A percentile compares a stretch with the other conserved stretches of the same genome.
phyloP scores from a whole-genome alignment of 2,888 invertebrate genomes.

The Hecatera dysodea region DNA sequence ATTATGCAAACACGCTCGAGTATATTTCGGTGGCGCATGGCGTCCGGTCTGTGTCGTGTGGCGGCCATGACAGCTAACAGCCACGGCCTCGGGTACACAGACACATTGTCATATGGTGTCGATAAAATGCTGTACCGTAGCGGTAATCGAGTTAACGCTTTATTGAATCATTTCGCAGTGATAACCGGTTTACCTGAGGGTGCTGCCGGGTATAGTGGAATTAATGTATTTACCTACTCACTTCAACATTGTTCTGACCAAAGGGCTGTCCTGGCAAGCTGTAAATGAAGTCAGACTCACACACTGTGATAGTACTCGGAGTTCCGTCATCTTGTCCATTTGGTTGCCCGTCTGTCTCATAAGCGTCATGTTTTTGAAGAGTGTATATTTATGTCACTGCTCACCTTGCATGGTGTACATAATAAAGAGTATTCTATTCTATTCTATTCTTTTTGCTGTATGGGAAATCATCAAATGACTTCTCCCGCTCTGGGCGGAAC shows the following conservation, averaged over 20 bases:
- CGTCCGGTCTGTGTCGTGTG: conserved; percentile 20
- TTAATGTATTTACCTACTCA: too few relatives aligned
- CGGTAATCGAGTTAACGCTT: conserved; percentile 12
- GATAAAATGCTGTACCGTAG: conserved; percentile 40
- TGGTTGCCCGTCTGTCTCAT: neutral
- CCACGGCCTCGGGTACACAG: neutral
- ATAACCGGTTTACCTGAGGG: neutral
- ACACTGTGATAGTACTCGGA: neutral
- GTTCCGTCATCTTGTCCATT: neutral
- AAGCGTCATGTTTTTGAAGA: too few relatives aligned
- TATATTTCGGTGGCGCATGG: conserved; percentile 6
- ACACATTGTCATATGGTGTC: neutral
- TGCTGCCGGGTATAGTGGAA: neutral
- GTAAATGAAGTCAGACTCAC: too few relatives aligned
- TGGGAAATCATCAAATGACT: too few relatives aligned
- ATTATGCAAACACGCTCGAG: conserved; percentile 9
- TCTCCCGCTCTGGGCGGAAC: too few relatives aligned
- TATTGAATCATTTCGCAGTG: conserved; percentile 19
- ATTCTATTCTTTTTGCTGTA: too few relatives aligned
- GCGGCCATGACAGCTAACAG: conserved; percentile 15
- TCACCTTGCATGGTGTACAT: too few relatives aligned
- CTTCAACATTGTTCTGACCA: too few relatives aligned
- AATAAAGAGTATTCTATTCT: too few relatives aligned
- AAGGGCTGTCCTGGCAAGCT: too few relatives aligned
- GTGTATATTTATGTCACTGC: too few relatives aligned